These are phyloP conservation scores for Lytechinus variegatus DNA, from an alignment of 35 echinoderm and acorn worm species.

Conservation along the genomic window DNA sequence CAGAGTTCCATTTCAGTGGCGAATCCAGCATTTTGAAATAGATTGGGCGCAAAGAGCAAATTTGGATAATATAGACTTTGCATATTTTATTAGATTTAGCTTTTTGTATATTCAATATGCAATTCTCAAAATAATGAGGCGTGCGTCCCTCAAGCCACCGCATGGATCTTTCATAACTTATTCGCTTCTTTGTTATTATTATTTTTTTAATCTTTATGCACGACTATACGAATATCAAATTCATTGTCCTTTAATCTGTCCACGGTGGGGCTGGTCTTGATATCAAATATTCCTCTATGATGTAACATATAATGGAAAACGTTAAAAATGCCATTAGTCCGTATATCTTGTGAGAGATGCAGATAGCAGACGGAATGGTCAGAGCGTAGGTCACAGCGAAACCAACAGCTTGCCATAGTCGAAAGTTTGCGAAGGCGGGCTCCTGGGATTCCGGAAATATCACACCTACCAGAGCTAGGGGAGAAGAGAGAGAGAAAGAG, in stretches of 20 bases:
- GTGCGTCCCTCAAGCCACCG: too few relatives aligned
- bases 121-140: too few relatives aligned
- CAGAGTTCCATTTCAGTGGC: too few relatives aligned
- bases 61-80: too few relatives aligned
- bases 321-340: slow-evolving; percentile 24
- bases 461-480: slow-evolving; percentile 62
- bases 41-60: too few relatives aligned
- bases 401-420: slow-evolving; percentile 62
- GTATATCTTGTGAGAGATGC: slow-evolving; percentile 53
- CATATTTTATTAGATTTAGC: too few relatives aligned
- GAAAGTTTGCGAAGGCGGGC: slow-evolving; percentile 68
- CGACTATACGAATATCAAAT: too few relatives aligned
- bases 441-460: slow-evolving; percentile 66
- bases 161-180: too few relatives aligned
- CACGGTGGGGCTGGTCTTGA: slow-evolving; percentile 31
- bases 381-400: slow-evolving; percentile 52
- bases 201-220: too few relatives aligned
- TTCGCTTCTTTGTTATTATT: too few relatives aligned
- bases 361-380: slow-evolving; percentile 13
- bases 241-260: background rate
- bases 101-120: too few relatives aligned
- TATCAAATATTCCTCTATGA: slow-evolving; percentile 36
- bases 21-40: too few relatives aligned
- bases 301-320: slow-evolving; percentile 42
- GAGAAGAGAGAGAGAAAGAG: background rate